Evolutionary conservation across 2,888 invertebrate genomes (phyloP).

Genomic region (Cataglyphis albicans): DNA sequence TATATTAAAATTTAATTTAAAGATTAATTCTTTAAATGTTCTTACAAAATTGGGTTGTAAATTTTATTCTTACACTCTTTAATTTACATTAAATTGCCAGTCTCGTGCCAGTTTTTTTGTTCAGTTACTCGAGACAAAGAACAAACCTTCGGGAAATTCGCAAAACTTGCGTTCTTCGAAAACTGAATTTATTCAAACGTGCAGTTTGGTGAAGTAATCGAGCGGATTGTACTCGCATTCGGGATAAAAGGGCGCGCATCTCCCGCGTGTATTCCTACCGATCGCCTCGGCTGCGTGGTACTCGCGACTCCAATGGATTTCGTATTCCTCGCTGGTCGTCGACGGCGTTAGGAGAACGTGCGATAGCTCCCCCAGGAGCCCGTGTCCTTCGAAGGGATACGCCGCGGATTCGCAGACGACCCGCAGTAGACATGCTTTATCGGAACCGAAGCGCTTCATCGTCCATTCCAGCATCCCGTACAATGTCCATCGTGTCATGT

Average conservation of each 20-base stretch:
- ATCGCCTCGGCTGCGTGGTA: conserved; percentile 90
- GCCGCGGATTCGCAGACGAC: conserved; percentile 92
- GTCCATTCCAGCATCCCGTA: conserved; percentile 89
- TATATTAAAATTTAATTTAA: not conserved
- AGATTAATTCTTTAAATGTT: not conserved
- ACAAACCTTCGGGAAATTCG: not conserved
- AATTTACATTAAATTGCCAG: not conserved
- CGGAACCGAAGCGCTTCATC: conserved; percentile 83
- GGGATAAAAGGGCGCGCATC: conserved; percentile 87
- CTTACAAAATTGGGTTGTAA: not conserved
- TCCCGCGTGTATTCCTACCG: conserved; percentile 76
- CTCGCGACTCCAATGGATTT: conserved; percentile 89
- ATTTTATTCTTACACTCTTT: not conserved
- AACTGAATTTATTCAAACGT: not conserved
- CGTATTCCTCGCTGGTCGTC: conserved; percentile 88
- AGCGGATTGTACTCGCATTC: conserved; percentile 88
- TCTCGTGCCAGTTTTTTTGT: not conserved
- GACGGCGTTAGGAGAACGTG: conserved; percentile 92
- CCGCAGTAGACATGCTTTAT: conserved; percentile 90
- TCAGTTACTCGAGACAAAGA: not conserved
- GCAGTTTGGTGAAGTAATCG: conserved; percentile 86
- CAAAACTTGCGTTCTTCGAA: not conserved
- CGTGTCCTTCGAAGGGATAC: conserved; percentile 90
- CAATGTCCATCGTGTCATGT: conserved; percentile 87
- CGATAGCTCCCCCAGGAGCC: conserved; percentile 91